Evolutionary conservation across 1,140 invertebrate genomes (phyloP), one percentile per base, ranked within the genome.

Genomic region (Spodoptera frugiperda): DNA sequence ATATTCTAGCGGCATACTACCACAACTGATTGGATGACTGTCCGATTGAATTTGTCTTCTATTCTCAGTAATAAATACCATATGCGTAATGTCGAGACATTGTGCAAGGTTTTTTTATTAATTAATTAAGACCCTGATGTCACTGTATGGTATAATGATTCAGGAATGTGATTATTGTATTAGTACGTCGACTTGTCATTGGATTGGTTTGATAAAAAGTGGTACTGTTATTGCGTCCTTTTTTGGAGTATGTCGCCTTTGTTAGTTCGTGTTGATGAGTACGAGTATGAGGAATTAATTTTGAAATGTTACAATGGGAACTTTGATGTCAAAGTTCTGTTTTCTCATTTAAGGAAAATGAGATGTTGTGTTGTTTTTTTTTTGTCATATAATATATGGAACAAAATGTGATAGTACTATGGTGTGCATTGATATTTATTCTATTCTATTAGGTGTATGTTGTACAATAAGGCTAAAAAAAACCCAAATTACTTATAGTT

Each of bases 21-120:
- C n/a, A n/a, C n/a, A n/a, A n/a, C 57, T 65, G 73, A 82, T 78
- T 77, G 77, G 71, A 71, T 78, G 25, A 65, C 15, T 44, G 48
- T 51, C 44, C 71, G 70, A 51, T 54, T 76, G 76, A 76, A 53
- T 25, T 49, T 33, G 17, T 21, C 11, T 30, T 14, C 17, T 21
- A 21, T 71, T 65, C 61, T 44, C 55, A 30, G 68, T 19, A 30
- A 39, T 70, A 51, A 49, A 65, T 65, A 59, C 55, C 33, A 61
- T 61, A n/a, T 61, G 57, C 39, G 15, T 30, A 30, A 25, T 55
- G 39, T 71, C 68, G n/a, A 21, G n/a, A 54, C 57, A 53, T 44
- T 54, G 57, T 65, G 46, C 72, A 75, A 53, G 15, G 59, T 63
- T 75, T 73, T 74, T 73, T 75, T 75, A 65, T 75, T 54, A 63